A percentile compares a stretch with the other conserved stretches of the same genome.
Evolutionary conservation across 2,113 vertebrate genomes (phyloP).

Genomic region (Ciconia boyciana): DNA sequence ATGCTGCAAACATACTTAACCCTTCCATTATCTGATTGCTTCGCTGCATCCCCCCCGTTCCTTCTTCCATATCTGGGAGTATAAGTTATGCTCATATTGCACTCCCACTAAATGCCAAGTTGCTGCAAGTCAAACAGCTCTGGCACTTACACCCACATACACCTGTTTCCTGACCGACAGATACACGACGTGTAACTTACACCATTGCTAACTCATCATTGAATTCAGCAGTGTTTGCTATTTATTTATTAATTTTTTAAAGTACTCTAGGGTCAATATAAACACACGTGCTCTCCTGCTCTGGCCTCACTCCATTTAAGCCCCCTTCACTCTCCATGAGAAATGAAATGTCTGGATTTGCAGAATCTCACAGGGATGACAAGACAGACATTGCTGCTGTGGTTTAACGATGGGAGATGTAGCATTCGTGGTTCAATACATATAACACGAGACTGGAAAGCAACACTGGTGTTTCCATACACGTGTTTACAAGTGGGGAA

Average conservation of each 20-base stretch:
- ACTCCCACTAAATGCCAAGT: conserved; percentile 26
- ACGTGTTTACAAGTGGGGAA: not conserved
- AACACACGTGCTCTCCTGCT: not conserved
- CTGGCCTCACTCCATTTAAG: not conserved
- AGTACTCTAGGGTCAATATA: not conserved
- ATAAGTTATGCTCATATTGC: not conserved
- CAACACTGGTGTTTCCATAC: not conserved
- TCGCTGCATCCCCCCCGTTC: not conserved
- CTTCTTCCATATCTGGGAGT: not conserved
- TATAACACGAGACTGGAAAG: accelerated
- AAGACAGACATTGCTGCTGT: not conserved
- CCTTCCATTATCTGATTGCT: not conserved
- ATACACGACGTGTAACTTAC: not conserved
- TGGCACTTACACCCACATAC: conserved; percentile 20
- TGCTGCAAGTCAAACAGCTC: conserved; percentile 20
- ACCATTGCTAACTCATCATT: not conserved
- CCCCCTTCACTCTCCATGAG: accelerated
- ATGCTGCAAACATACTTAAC: not conserved
- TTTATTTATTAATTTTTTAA: not conserved
- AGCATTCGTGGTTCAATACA: not conserved
- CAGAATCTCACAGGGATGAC: not conserved
- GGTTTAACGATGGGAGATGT: accelerated
- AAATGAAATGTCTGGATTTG: not conserved
- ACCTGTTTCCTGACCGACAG: conserved; percentile 35
- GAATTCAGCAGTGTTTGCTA: not conserved